A percentile compares a stretch with the other conserved stretches of the same genome.
These are phyloP conservation scores for Anas bahamensis DNA, from an alignment of 2,797 vertebrate genomes.

Conservation along the genomic window DNA sequence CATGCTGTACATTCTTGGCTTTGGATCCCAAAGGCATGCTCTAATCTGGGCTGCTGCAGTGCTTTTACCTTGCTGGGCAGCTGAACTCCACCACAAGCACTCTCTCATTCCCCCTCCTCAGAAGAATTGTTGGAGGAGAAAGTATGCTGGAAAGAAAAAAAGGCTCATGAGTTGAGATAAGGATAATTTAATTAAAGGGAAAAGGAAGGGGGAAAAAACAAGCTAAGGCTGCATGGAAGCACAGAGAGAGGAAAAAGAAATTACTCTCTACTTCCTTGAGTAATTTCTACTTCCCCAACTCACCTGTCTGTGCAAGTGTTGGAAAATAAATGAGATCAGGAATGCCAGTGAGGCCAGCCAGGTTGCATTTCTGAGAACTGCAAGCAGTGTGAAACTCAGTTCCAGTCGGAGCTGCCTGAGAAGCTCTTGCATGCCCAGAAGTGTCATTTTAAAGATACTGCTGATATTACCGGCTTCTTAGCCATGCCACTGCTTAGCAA, in stretches of 20 bases:
- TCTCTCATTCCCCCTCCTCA: too few relatives aligned
- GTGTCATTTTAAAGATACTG: background rate
- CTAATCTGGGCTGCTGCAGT: too few relatives aligned
- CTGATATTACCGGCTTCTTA: background rate
- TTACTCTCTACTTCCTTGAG: too few relatives aligned
- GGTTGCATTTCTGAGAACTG: background rate
- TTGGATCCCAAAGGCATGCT: background rate
- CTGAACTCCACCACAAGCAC: too few relatives aligned
- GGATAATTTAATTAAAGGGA: too few relatives aligned
- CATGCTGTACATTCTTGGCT: background rate
- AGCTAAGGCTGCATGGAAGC: too few relatives aligned
- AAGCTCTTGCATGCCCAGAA: background rate
- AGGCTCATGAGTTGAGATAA: too few relatives aligned
- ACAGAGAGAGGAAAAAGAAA: too few relatives aligned
- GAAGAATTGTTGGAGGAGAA: too few relatives aligned
- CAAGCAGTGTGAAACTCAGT: background rate
- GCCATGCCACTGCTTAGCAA: slow-evolving; percentile 15
- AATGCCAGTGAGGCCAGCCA: background rate
- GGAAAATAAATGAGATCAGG: background rate
- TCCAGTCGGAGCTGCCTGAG: background rate
- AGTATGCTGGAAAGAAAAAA: too few relatives aligned
- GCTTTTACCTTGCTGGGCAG: too few relatives aligned
- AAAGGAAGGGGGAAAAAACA: too few relatives aligned
- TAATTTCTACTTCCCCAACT: background rate
- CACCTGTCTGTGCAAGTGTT: background rate